phyloP scores from a whole-genome alignment of 2,797 vertebrate species.

The Rousettus madagascariensis region DNA sequence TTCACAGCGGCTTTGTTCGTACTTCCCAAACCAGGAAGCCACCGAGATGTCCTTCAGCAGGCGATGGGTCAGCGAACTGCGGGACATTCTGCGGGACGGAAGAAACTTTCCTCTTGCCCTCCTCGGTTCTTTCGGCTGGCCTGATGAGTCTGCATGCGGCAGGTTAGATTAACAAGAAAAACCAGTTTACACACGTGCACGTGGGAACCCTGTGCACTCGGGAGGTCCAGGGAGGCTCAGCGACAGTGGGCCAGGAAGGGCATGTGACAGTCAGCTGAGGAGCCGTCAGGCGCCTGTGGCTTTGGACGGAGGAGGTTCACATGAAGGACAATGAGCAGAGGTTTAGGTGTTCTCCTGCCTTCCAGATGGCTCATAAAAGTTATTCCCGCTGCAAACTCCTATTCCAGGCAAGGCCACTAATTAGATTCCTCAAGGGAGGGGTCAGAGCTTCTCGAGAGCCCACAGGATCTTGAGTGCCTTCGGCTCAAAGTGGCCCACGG shows the following conservation, averaged over 20 bases:
- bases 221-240: fast-evolving
- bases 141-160: background rate
- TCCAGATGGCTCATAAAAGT: background rate
- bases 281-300: background rate
- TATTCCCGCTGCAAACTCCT: background rate
- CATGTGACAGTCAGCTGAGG: background rate
- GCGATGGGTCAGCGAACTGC: fast-evolving
- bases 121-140: fast-evolving
- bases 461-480: background rate
- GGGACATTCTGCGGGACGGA: background rate
- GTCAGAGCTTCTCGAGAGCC: background rate
- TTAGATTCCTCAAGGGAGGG: background rate
- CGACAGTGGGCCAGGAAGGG: too few species aligned
- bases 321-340: too few species aligned
- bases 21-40: fast-evolving
- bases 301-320: background rate
- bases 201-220: background rate
- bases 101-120: background rate
- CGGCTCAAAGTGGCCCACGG: background rate
- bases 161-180: background rate
- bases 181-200: background rate
- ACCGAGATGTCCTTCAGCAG: fast-evolving
- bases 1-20: fast-evolving
- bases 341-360: background rate
- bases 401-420: background rate